A percentile compares a stretch with the other conserved stretches of the same genome.
Evolutionary conservation across 2,797 vertebrate species (phyloP).

Genomic region (Pogoniulus pusillus): DNA sequence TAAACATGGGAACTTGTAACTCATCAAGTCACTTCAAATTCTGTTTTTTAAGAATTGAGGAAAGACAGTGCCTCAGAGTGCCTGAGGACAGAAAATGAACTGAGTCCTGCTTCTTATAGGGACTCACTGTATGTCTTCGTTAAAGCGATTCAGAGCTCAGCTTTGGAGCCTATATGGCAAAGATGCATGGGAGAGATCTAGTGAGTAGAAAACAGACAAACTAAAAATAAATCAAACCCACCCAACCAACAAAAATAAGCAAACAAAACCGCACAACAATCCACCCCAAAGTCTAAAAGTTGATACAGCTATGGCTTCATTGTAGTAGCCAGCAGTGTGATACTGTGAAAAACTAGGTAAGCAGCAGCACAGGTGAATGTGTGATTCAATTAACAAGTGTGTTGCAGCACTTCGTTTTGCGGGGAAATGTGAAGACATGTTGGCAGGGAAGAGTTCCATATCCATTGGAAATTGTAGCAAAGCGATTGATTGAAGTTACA

Average conservation of each 20-base stretch:
- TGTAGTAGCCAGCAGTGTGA: neutral
- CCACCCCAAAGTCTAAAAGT: neutral
- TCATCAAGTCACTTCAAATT: neutral
- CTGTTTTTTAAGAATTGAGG: neutral
- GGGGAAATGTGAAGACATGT: neutral
- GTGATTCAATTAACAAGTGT: neutral
- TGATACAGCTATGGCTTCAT: neutral
- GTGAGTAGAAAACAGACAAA: neutral
- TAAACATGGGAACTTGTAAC: neutral
- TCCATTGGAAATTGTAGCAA: neutral
- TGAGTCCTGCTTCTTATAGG: neutral
- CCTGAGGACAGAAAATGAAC: neutral
- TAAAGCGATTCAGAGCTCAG: neutral
- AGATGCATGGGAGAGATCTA: neutral
- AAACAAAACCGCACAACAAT: too few species aligned
- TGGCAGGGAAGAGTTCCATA: neutral
- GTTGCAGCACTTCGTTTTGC: neutral
- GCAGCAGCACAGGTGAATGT: neutral
- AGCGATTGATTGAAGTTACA: neutral
- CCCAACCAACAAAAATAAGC: neutral
- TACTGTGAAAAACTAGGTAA: neutral
- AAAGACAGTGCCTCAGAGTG: neutral
- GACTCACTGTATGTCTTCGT: neutral
- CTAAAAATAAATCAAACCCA: neutral
- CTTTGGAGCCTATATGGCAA: neutral